Base-by-base conservation (phyloP, 2,888 invertebrate species). In the Tenthredo notha region DNA sequence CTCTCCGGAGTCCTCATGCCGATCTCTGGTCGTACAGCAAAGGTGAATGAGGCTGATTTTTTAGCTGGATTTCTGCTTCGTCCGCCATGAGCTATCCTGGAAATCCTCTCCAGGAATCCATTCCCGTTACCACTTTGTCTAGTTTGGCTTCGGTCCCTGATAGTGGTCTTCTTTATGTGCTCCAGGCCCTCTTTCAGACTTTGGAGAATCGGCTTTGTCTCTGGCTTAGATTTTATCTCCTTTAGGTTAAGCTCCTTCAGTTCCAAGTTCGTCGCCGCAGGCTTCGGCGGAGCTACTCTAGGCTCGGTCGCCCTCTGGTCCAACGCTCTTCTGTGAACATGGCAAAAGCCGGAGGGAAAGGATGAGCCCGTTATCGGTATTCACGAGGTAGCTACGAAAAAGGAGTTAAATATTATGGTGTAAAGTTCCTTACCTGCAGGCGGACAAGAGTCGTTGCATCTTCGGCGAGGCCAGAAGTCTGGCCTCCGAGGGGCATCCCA, bases 391-490 rank as follows among this genome's bases (percentile, higher is more conserved):
- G 54, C 58, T 80, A 15, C 37, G 61, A 67, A 67, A 67, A 67
- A 7, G 15, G 15, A 67, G 67, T 25, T 67, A 67, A 25, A 67
- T 25, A 50, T 40, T 33, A 54, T 29, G 21, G n/a, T 43, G 43
- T 7, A 15, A 47, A 83, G 47, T 40, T 43, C 83, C 83, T 88
- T 90, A 92, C 92, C 93, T 92, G 91, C 94, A 94, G 85, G 93
- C 94, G 5, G 93, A 93, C 21, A 94, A 89, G 80, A 94, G 92
- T 87, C 93, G 92, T 85, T 94, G 94, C 91, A 94, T 94, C 88
- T 93, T 93, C 7, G 94, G 94, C 9, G 94, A 93, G 70, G 94
- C 93, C 85, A 94, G 91, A 6, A 94, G 89, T 80, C 93, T 90
- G 0, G 92, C 91, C 86, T 94, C 94, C 33, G 94, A 94, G 37